phyloP scores from a whole-genome alignment of 2,888 invertebrate genomes.

The Meteorus cinctellus region DNA sequence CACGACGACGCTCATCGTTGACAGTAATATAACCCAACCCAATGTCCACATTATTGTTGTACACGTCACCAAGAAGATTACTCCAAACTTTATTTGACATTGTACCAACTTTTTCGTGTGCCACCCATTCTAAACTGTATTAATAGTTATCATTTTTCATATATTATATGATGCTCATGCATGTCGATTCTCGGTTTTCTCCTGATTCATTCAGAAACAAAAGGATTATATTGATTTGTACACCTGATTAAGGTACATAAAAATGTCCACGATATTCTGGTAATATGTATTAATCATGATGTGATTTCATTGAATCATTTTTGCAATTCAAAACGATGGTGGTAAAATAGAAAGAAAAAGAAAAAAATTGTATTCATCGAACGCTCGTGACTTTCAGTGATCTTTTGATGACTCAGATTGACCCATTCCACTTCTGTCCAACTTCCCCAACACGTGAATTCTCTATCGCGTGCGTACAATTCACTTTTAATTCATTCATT shows the following conservation, averaged over 20 bases:
- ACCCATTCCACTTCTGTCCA: not conserved
- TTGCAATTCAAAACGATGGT: conserved; percentile 14
- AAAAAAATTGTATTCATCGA: not conserved
- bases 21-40: conserved; percentile 78
- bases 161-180: not conserved
- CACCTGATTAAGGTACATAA: not conserved
- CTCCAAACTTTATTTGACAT: conserved; percentile 77
- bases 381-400: conserved; percentile 10
- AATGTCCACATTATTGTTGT: conserved; percentile 76
- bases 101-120: conserved; percentile 69
- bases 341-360: not conserved
- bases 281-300: not conserved
- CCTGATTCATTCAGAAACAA: too few species aligned
- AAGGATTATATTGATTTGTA: not conserved
- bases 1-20: conserved; percentile 74
- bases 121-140: conserved; percentile 59
- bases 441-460: conserved; percentile 23
- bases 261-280: not conserved
- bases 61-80: conserved; percentile 77
- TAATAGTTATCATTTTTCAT: not conserved
- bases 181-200: too few species aligned
- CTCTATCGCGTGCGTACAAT: not conserved
- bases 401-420: conserved; percentile 35
- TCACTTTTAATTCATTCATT: conserved; percentile 6
- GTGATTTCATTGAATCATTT: conserved; percentile 21